Conservation (phyloP, 2,797 vertebrate species). For the Remorina albescens region DNA sequence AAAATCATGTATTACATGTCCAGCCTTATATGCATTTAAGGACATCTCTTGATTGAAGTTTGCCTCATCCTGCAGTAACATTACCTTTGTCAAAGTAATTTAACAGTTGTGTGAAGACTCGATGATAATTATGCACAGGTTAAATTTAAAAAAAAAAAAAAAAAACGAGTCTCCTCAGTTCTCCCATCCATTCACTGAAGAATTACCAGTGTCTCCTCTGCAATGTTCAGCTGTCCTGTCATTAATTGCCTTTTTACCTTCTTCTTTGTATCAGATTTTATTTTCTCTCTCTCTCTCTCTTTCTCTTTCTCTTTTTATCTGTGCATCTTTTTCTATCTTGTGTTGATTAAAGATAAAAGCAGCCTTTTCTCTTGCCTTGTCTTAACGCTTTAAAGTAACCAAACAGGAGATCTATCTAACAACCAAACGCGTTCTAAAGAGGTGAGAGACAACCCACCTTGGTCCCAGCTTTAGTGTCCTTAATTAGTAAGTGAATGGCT, state of each 20-base stretch:
- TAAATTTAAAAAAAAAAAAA: slow-evolving; percentile 43
- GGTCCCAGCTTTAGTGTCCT: slow-evolving; percentile 97
- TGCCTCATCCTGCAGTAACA: slow-evolving; percentile 52
- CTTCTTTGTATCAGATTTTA: slow-evolving; percentile 42
- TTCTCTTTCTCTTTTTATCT: slow-evolving; percentile 48
- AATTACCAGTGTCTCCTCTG: slow-evolving; percentile 70
- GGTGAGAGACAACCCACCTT: slow-evolving; percentile 94
- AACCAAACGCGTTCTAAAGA: slow-evolving; percentile 95
- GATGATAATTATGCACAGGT: slow-evolving; percentile 56
- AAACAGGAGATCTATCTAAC: slow-evolving; percentile 99
- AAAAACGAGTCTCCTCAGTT: slow-evolving; percentile 50
- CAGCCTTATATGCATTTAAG: slow-evolving; percentile 60
- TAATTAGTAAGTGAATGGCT: slow-evolving; percentile 98
- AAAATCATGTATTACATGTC: slow-evolving; percentile 53
- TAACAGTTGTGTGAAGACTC: slow-evolving; percentile 41
- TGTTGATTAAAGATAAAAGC: slow-evolving; percentile 93
- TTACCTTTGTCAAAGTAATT: slow-evolving; percentile 41
- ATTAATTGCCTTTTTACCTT: slow-evolving; percentile 87
- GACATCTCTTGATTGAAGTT: slow-evolving; percentile 52
- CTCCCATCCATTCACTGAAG: slow-evolving; percentile 46
- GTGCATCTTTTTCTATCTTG: slow-evolving; percentile 82
- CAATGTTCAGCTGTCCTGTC: slow-evolving; percentile 83
- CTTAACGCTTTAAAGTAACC: slow-evolving; percentile 99
- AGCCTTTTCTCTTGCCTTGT: slow-evolving; percentile 99
- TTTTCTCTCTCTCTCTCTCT: slow-evolving; percentile 20